Evolutionary conservation across 30 jellyfish, hydroid and myxozoan genomes (phyloP).

Genomic region (Morbakka virulenta): DNA sequence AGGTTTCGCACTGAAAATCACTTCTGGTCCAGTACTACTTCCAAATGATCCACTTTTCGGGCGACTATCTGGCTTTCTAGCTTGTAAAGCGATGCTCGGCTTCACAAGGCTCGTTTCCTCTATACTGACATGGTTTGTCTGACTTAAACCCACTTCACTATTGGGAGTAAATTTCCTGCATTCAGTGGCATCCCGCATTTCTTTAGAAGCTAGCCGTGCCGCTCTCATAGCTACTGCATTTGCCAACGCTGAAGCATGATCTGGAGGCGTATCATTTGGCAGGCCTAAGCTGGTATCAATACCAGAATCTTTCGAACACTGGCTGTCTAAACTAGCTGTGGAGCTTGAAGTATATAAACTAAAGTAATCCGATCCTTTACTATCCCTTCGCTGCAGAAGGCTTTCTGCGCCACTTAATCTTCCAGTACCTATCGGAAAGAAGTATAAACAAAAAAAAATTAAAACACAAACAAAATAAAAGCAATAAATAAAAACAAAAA

Average conservation of each 20-base stretch:
- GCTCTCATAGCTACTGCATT: slow-evolving; percentile 92
- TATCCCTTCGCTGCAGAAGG: slow-evolving; percentile 30
- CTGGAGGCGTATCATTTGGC: slow-evolving; percentile 68
- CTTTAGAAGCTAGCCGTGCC: slow-evolving; percentile 68
- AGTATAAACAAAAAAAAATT: neutral
- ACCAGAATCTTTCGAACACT: slow-evolving; percentile 87
- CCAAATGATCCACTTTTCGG: neutral
- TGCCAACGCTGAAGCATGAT: slow-evolving; percentile 81
- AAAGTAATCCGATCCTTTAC: slow-evolving; percentile 46
- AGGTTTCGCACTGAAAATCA: neutral
- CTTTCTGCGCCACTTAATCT: slow-evolving; percentile 59
- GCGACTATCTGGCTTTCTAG: neutral
- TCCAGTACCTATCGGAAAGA: neutral
- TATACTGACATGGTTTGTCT: neutral
- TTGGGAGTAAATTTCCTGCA: neutral
- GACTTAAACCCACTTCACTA: neutral
- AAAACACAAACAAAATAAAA: neutral
- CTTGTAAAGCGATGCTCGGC: slow-evolving; percentile 26
- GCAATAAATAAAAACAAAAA: too few species aligned
- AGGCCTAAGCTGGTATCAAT: slow-evolving; percentile 49
- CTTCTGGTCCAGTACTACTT: neutral
- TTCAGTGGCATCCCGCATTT: slow-evolving; percentile 10
- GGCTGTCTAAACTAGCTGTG: slow-evolving; percentile 84
- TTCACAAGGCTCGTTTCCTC: slow-evolving; percentile 26
- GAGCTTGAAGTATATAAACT: slow-evolving; percentile 71